Conservation (phyloP, 2,888 invertebrate genomes). For the Amphipoea lucens region DNA sequence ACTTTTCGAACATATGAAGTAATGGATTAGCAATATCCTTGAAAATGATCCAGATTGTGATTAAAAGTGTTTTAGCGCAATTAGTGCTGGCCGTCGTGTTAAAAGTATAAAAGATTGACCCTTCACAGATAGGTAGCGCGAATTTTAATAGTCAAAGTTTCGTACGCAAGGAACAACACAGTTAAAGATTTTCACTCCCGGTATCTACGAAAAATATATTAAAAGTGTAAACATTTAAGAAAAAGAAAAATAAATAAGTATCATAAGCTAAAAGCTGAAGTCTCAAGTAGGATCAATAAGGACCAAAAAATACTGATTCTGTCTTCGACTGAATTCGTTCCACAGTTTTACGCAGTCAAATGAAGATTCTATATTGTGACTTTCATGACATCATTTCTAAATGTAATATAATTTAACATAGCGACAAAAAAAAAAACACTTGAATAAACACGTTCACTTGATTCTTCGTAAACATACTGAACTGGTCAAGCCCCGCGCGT, state of each 20-base stretch:
- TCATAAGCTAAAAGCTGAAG: background rate
- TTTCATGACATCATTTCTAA: background rate
- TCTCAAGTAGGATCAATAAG: background rate
- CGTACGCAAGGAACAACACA: background rate
- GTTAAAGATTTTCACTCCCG: background rate
- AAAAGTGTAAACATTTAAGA: background rate
- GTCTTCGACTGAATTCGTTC: background rate
- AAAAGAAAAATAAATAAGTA: background rate
- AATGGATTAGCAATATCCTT: too few relatives aligned
- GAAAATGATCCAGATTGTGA: too few relatives aligned
- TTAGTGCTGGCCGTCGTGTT: background rate
- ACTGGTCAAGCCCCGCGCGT: too few relatives aligned
- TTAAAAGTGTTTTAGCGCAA: too few relatives aligned
- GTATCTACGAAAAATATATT: background rate
- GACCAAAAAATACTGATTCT: background rate
- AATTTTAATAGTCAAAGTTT: conserved; percentile 21
- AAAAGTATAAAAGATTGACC: background rate
- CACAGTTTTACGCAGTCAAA: background rate
- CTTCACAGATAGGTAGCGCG: background rate
- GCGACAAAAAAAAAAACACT: too few relatives aligned
- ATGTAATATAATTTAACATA: background rate
- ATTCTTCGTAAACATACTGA: background rate
- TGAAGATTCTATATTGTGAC: background rate
- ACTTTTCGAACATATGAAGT: too few relatives aligned
- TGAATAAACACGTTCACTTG: background rate